Evolutionary conservation across 2,113 vertebrate genomes (phyloP).

Genomic region (Prionailurus bengalensis): DNA sequence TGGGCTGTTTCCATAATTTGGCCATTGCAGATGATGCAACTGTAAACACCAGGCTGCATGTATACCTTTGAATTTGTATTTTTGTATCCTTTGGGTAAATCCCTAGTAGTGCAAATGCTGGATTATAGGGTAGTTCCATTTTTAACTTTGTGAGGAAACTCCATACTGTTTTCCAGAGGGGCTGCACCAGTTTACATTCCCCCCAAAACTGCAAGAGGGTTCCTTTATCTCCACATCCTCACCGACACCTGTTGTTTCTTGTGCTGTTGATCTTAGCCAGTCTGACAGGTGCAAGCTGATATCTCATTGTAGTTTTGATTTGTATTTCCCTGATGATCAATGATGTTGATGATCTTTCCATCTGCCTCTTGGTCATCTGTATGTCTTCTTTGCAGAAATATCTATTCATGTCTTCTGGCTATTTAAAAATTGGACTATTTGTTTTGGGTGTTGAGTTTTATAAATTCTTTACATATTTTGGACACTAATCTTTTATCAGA

Average conservation of each 20-base stretch:
- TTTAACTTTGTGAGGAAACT: neutral
- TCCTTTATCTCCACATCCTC: neutral
- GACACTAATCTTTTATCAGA: neutral
- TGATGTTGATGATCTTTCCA: neutral
- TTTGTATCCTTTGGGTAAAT: neutral
- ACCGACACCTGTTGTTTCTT: neutral
- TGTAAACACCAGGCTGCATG: neutral
- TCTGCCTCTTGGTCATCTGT: neutral
- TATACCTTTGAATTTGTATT: neutral
- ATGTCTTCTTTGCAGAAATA: neutral
- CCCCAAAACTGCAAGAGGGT: neutral
- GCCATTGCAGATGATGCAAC: neutral
- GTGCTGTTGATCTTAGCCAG: neutral
- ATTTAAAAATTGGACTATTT: neutral
- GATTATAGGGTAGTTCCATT: neutral
- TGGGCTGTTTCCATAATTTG: neutral
- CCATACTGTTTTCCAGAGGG: neutral
- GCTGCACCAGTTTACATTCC: neutral
- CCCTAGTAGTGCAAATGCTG: neutral
- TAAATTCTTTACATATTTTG: neutral
- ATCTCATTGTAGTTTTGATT: neutral
- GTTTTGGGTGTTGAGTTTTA: neutral
- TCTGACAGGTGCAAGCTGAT: neutral
- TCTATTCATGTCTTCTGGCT: neutral
- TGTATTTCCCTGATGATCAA: neutral